Evolutionary conservation across 2,797 vertebrate species (phyloP).

Genomic region (Myotis daubentonii): DNA sequence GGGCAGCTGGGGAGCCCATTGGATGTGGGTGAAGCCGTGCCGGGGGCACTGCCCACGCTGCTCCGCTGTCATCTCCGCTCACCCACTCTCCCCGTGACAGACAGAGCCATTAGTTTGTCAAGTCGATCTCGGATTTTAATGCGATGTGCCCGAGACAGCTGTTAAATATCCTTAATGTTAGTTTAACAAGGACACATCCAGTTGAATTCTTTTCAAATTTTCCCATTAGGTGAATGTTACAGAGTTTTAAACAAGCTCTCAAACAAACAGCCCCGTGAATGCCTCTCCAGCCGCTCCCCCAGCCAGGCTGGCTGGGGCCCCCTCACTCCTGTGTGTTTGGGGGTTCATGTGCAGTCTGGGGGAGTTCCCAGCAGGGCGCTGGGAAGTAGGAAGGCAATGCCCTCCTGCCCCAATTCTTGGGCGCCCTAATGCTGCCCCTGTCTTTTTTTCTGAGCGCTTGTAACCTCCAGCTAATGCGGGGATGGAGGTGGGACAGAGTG

Average conservation of each 20-base stretch:
- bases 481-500: too few relatives aligned
- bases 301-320: background rate
- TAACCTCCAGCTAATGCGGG: background rate
- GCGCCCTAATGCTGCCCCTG: background rate
- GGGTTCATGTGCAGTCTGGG: background rate
- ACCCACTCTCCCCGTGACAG: conserved; percentile 69
- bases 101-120: conserved; percentile 71
- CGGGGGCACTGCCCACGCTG: background rate
- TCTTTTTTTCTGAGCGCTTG: background rate
- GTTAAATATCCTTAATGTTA: conserved; percentile 79
- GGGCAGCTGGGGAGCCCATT: background rate
- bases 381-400: background rate
- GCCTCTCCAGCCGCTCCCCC: conserved; percentile 48
- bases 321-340: background rate
- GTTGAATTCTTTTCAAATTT: conserved; percentile 80
- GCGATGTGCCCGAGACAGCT: conserved; percentile 58
- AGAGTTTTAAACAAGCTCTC: conserved; percentile 73
- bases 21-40: rapidly evolving
- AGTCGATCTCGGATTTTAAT: conserved; percentile 55
- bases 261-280: conserved; percentile 65
- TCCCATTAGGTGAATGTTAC: conserved; percentile 81
- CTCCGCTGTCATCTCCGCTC: background rate
- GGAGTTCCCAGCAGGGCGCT: background rate
- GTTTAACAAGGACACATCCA: conserved; percentile 80
- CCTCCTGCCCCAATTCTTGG: background rate